Base-by-base conservation (phyloP, 1,140 invertebrate species). In the Drosophila setifemur region DNA sequence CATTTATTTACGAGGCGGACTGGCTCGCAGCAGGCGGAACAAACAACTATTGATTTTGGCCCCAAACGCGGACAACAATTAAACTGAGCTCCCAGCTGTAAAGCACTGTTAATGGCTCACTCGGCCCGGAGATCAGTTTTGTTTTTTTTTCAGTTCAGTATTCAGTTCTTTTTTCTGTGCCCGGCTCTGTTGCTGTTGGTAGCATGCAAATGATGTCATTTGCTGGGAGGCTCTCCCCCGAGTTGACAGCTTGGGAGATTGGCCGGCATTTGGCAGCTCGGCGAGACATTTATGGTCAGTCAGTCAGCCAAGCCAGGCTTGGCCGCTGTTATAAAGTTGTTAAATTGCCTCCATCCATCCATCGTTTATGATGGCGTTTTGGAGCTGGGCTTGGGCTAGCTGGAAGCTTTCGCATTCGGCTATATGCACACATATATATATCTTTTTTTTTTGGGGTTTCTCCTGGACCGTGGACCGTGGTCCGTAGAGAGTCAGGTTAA, bases 81-180 rank as follows among this genome's bases (percentile, higher is more conserved):
- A 83, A 83, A 63, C 39, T 45, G 71, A 57, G 73, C 78, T 73
- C 67, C 75, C 47, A 61, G 75, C 73, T 77, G 68, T 78, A 70
- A 81, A 81, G 57, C 57, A 58, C 50, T 74, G 79, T 85, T 83
- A 83, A 83, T 83, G 74, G 79, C 79, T 78, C 37, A 70, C 69
- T 79, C 66, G 60, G 21, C 39, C 11, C 23, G 47, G 11, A 58
- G 37, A 31, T 45, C n/a, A n/a, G n/a, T 44, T 48, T 28, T 35
- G 43, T 12, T 44, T 53, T 26, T 40, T 48, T 57, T 19, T 3
- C 3, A n/a, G 25, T 4, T 9, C n/a, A n/a, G n/a, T n/a, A n/a
- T n/a, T n/a, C n/a, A n/a, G n/a, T 21, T 7, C 29, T n/a, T 29
- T 25, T 25, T 26, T 9, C 5, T 25, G 26, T 18, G 31, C 8